Conservation (phyloP, 1,140 invertebrate genomes). For the Macrotrachela quadricornifera region DNA sequence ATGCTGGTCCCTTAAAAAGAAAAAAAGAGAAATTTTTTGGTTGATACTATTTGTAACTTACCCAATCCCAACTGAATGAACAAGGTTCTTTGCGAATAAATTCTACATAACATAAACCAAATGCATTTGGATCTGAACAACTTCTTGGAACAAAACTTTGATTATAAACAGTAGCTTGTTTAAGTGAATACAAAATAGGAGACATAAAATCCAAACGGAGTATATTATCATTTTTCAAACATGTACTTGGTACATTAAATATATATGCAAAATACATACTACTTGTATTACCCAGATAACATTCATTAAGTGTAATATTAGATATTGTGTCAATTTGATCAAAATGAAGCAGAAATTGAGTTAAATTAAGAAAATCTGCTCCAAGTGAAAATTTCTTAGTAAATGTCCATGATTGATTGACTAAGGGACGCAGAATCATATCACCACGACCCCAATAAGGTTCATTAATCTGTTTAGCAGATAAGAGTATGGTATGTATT, state of each 20-base stretch:
- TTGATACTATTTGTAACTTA: too few species aligned
- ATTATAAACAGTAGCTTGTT: constrained; percentile 33
- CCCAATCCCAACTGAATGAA: constrained; percentile 91
- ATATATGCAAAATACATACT: background rate
- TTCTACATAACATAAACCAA: constrained; percentile 82
- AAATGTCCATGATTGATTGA: constrained; percentile 1
- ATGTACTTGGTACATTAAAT: background rate
- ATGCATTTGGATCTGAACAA: constrained; percentile 51
- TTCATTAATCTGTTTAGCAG: background rate
- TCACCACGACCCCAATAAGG: background rate
- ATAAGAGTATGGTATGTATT: background rate
- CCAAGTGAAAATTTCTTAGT: background rate
- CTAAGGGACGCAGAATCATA: background rate
- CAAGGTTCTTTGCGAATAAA: constrained; percentile 87
- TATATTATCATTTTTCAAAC: constrained; percentile 19
- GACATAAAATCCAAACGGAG: constrained; percentile 46
- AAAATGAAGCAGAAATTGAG: too few species aligned
- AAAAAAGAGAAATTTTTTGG: too few species aligned
- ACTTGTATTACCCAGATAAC: background rate
- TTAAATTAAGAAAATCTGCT: too few species aligned
- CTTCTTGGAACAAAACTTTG: constrained; percentile 51
- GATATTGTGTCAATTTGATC: background rate
- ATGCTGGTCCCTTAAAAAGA: constrained; percentile 25
- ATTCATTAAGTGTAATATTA: background rate
- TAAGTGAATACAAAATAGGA: constrained; percentile 43